Evolutionary conservation across 2,888 invertebrate species (phyloP), one percentile per base, ranked within the genome.

Genomic region (Exephanes ischioxanthus): DNA sequence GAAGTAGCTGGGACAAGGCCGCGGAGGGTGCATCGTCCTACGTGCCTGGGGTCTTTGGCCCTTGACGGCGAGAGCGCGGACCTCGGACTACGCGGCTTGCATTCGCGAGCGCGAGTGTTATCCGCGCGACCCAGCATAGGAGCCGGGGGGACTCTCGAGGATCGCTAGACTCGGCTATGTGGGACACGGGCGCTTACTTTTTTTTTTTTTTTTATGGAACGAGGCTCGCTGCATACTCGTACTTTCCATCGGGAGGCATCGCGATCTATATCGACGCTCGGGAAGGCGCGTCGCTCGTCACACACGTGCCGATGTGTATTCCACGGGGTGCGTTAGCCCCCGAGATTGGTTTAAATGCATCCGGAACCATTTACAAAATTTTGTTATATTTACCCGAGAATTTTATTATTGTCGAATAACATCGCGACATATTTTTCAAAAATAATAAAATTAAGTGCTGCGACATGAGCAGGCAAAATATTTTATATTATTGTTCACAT

Each of bases 1-100:
- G 72, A 45, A 71, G 84, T 79, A 91, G 91, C 91, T 90, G 90
- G 92, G 92, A 90, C 90, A 92, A 92, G 92, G 92, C 91, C 92
- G 92, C 90, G 92, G 91, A 90, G 91, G 91, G 92, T 92, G 91
- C 92, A 91, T 91, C 91, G 92, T 90, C 91, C 92, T 89, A 88
- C 81, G 86, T 81, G 80, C 83, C 83, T 80, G 90, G 90, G 92
- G 92, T 92, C 92, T 91, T 91, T 88, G 87, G 86, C 85, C 86
- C 85, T 83, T 70, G 80, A 84, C 79, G 75, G 80, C 78, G 83
- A 77, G 55, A 68, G 61, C 84, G 63, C 75, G 76, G 26, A 63
- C 61, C 61, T 30, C 61, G 61, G 2, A 63, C 61, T 33, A 83
- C 85, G 83, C 85, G 80, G 77, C 67, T 85, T 80, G 85, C 85